Conservation (phyloP, 2,888 invertebrate species). For the Erebia epiphron region DNA sequence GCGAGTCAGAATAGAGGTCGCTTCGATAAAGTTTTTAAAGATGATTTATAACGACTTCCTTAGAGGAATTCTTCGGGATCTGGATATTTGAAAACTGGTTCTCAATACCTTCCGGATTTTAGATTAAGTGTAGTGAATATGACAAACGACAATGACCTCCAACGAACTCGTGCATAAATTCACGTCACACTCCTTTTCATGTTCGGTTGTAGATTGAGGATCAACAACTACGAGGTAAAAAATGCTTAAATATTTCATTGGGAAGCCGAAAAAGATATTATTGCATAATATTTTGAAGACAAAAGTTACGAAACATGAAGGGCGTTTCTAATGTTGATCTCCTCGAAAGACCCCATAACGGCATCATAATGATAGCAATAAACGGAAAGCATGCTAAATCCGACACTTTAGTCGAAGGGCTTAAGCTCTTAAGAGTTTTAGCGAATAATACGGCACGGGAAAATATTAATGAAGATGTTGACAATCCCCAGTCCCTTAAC, state of each 20-base stretch:
- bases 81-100: slow-evolving; percentile 36
- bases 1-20: slow-evolving; percentile 59
- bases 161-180: neutral
- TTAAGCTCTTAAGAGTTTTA: slow-evolving; percentile 46
- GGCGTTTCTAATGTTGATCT: slow-evolving; percentile 3
- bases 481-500: slow-evolving; percentile 63
- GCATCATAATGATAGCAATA: slow-evolving; percentile 18
- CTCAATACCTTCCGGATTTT: slow-evolving; percentile 21
- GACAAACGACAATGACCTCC: neutral
- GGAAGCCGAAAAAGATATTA: no score
- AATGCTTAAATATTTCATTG: no score
- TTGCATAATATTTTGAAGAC: no score
- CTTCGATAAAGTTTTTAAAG: slow-evolving; percentile 59
- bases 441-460: slow-evolving; percentile 45
- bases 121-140: slow-evolving; percentile 7
- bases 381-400: slow-evolving; percentile 36
- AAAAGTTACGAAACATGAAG: no score
- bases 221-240: no score
- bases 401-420: slow-evolving; percentile 40
- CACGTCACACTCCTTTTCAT: no score
- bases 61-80: slow-evolving; percentile 47
- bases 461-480: slow-evolving; percentile 74
- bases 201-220: no score
- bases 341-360: neutral
- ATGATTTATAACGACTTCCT: slow-evolving; percentile 73